Evolutionary conservation across 2,888 invertebrate genomes (phyloP), one percentile per base, ranked within the genome.

Genomic region (Pseudococcus jackbeardsleyi): DNA sequence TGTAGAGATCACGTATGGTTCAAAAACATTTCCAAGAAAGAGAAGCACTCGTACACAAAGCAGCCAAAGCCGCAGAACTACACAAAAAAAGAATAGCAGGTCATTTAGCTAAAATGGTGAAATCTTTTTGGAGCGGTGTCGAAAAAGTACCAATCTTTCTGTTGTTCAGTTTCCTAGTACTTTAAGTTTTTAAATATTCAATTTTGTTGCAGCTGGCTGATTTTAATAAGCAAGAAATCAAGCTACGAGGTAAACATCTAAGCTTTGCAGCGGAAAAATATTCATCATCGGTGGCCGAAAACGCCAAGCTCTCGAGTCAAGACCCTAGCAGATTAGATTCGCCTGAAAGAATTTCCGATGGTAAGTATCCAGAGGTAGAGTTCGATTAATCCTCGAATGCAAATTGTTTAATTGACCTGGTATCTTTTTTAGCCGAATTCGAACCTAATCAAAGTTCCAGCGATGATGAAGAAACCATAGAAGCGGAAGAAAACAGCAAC

Each of bases 231-330:
- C 96, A 98, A 90, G 95, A 96, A 91, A 96, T 96, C 42, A 95
- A 97, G 90, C 93, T 99, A 89, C 99, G 99, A 92, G 98, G 98
- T 91, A 98, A 98, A 91, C 94, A 99, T 92, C 94, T 99, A 89
- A 97, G 97, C 92, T 98, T 98, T 92, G 98, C 99, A 92, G 99
- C 99, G 0, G 99, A 99, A 92, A 98, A 97, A 91, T 99, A 98
- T 93, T 98, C 98, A 54, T 96, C 96, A 46, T 95, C 96, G 92
- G 92, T 98, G 89, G 96, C 97, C 6, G 97, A 97, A 92, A 96
- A 96, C 90, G 95, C 97, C 93, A 95, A 95, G 39, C 90, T 90
- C 11, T 42, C 48, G 12, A 88, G 68, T 89, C 89, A 88, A 50
- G 87, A 86, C 54, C 91, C 91, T 88, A 92, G 92, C 90, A 88